Conservation (phyloP, 2,797 vertebrate genomes). For the Danionella dracula region DNA sequence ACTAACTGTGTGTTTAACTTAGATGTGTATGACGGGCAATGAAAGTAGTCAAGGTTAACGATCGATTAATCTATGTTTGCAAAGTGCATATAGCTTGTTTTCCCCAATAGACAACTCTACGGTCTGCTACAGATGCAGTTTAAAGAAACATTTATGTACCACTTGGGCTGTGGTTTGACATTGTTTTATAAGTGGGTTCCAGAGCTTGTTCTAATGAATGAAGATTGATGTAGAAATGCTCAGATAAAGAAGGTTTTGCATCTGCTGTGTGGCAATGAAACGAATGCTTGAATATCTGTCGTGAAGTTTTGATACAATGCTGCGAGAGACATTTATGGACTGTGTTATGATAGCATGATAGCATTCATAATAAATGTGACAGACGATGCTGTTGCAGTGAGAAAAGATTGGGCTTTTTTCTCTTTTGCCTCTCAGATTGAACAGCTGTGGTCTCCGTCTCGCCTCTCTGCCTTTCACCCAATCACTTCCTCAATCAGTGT, state of each 20-base stretch:
- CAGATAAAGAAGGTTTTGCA: background rate
- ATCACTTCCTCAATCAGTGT: constrained; percentile 32
- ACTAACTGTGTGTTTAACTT: constrained; percentile 21
- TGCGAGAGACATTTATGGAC: background rate
- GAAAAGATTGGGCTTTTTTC: constrained; percentile 12
- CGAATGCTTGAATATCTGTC: background rate
- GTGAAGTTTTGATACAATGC: constrained; percentile 9
- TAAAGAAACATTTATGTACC: constrained; percentile 1
- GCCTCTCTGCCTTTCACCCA: constrained; percentile 7
- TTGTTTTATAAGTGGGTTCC: background rate
- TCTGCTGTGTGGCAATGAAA: background rate
- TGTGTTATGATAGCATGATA: constrained; percentile 1
- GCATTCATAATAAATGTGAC: constrained; percentile 7
- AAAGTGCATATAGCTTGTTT: background rate
- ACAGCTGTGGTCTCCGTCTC: constrained; percentile 21
- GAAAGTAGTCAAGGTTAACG: constrained; percentile 26
- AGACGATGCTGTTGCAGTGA: background rate
- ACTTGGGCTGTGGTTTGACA: background rate
- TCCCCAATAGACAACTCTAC: background rate
- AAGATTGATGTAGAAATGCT: background rate
- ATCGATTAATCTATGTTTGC: background rate
- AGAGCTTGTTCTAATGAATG: constrained; percentile 12
- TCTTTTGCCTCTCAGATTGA: constrained; percentile 24
- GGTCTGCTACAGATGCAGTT: constrained; percentile 4
- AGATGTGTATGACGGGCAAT: background rate